Percentiles rank a stretch among this genome's conserved stretches.
phyloP scores from a whole-genome alignment of 1,140 invertebrate species.

The Andricus grossulariae region DNA sequence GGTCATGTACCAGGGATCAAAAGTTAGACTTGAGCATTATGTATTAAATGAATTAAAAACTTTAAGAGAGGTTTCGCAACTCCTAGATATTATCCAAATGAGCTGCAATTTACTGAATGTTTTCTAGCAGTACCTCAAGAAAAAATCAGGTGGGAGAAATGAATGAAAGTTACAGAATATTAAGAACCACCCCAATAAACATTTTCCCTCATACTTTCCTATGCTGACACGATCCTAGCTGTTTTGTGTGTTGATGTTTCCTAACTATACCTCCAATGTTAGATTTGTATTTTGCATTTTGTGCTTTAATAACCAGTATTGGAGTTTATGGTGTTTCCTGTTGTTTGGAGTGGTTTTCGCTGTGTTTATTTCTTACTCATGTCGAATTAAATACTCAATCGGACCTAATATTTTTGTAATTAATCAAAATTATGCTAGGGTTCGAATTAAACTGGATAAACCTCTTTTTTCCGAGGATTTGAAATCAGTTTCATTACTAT shows the following conservation, averaged over 20 bases:
- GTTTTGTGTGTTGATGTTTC: conserved; percentile 5
- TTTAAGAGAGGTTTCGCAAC: too few relatives aligned
- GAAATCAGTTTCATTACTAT: too few relatives aligned
- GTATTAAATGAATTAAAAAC: too few relatives aligned
- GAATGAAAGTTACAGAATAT: not conserved
- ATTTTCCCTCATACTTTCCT: not conserved
- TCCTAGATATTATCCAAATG: too few relatives aligned
- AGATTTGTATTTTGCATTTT: conserved; percentile 9
- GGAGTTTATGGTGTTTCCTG: not conserved
- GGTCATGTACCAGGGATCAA: too few relatives aligned
- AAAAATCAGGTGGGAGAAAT: too few relatives aligned
- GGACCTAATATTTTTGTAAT: not conserved
- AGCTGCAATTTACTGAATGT: too few relatives aligned
- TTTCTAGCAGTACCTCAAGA: too few relatives aligned
- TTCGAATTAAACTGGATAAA: too few relatives aligned
- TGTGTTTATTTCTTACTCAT: not conserved
- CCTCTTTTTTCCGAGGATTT: too few relatives aligned
- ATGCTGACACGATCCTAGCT: not conserved
- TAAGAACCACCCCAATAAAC: not conserved
- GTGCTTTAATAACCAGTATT: not conserved
- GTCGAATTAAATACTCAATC: not conserved
- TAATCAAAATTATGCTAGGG: too few relatives aligned
- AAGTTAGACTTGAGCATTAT: too few relatives aligned
- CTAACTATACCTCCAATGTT: not conserved
- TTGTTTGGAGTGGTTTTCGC: not conserved